phyloP scores from a whole-genome alignment of 2,113 vertebrate species.

The Hiodon alosoides region DNA sequence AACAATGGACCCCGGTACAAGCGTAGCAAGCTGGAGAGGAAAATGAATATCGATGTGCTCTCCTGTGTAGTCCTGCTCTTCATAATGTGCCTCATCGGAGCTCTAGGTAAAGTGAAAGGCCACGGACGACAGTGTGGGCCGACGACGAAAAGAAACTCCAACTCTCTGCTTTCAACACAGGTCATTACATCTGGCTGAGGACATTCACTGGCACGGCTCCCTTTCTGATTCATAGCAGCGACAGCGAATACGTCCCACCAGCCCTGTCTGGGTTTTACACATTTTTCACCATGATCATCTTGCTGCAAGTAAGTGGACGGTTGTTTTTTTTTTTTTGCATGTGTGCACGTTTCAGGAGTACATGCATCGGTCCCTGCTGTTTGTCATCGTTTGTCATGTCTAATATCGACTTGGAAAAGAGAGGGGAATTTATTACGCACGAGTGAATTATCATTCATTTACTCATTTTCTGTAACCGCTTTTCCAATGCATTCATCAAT shows the following conservation, averaged over 20 bases:
- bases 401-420: too few relatives aligned
- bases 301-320: slow-evolving; percentile 78
- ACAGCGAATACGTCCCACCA: slow-evolving; percentile 57
- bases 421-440: too few relatives aligned
- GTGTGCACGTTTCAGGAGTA: not conserved
- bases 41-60: slow-evolving; percentile 78
- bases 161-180: slow-evolving; percentile 52
- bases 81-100: slow-evolving; percentile 81
- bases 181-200: slow-evolving; percentile 73
- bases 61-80: slow-evolving; percentile 80
- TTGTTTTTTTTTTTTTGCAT: not conserved
- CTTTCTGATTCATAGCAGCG: slow-evolving; percentile 68
- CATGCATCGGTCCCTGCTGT: too few relatives aligned
- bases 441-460: too few relatives aligned
- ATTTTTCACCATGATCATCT: slow-evolving; percentile 94
- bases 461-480: too few relatives aligned
- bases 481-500: too few relatives aligned
- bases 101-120: slow-evolving; percentile 67
- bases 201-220: slow-evolving; percentile 62
- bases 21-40: slow-evolving; percentile 84
- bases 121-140: not conserved
- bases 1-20: slow-evolving; percentile 82
- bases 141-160: not conserved
- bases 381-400: too few relatives aligned
- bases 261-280: slow-evolving; percentile 73